Percentiles rank a stretch among this genome's conserved stretches.
phyloP scores from a whole-genome alignment of 53 echinoderm and acorn worm species.

The Arbacia lixula region DNA sequence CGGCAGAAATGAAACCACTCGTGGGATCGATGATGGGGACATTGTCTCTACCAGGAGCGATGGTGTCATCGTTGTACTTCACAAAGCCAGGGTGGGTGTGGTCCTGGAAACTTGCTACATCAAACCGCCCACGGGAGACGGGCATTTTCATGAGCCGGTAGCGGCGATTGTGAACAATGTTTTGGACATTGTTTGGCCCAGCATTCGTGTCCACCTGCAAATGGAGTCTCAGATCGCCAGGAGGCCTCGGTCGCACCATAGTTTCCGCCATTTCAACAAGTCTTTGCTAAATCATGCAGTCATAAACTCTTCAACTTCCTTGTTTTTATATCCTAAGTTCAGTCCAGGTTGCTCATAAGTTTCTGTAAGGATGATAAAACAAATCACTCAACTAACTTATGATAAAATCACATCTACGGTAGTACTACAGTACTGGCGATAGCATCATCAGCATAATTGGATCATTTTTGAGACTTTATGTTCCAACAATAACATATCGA shows the following conservation, averaged over 20 bases:
- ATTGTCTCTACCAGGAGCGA: constrained; percentile 84
- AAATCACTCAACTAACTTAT: too few species aligned
- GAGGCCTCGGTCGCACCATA: constrained; percentile 73
- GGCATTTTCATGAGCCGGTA: constrained; percentile 91
- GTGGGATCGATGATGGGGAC: constrained; percentile 90
- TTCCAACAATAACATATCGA: too few species aligned
- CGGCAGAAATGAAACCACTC: constrained; percentile 87
- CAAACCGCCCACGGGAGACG: constrained; percentile 71
- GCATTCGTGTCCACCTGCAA: constrained; percentile 89
- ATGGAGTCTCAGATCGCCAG: constrained; percentile 82
- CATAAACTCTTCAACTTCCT: too few species aligned
- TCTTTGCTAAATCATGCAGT: too few species aligned
- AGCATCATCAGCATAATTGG: too few species aligned
- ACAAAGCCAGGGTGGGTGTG: constrained; percentile 72
- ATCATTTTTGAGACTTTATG: too few species aligned
- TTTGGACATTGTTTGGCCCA: constrained; percentile 84
- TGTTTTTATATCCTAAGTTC: too few species aligned
- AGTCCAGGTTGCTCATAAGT: too few species aligned
- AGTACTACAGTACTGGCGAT: too few species aligned
- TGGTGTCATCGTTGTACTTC: constrained; percentile 97
- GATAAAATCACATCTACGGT: too few species aligned
- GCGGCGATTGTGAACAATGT: constrained; percentile 59
- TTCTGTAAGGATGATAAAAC: too few species aligned
- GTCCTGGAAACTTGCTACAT: constrained; percentile 91
- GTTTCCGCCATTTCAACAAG: constrained; percentile 92